Conservation (phyloP, 2,113 vertebrate species). For the Peromyscus leucopus region DNA sequence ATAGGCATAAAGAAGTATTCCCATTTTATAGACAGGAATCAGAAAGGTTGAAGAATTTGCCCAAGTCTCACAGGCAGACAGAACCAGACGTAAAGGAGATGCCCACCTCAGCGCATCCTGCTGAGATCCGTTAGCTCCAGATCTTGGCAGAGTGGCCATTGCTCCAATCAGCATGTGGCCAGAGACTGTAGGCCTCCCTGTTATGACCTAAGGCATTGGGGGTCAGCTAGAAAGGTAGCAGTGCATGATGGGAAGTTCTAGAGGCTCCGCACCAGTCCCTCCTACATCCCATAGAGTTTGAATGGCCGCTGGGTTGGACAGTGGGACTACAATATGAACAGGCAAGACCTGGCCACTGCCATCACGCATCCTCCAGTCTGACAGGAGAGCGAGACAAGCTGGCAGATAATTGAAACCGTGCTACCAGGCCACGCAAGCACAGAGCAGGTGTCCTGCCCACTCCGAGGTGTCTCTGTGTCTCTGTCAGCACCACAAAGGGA, state of each 20-base stretch:
- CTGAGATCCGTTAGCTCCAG: neutral
- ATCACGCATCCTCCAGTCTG: neutral
- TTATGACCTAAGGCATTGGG: neutral
- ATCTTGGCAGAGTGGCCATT: neutral
- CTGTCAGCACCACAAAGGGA: neutral
- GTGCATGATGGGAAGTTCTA: neutral
- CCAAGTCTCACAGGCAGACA: neutral
- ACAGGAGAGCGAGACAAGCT: neutral
- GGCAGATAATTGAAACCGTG: no score
- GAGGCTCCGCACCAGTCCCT: neutral
- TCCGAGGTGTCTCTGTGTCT: neutral
- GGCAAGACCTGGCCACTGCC: neutral
- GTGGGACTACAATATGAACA: neutral
- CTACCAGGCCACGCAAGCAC: neutral
- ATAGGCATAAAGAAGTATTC: neutral
- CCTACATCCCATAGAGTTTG: neutral
- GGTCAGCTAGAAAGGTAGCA: neutral
- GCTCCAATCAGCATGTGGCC: neutral
- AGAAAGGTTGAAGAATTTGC: neutral
- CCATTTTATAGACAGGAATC: neutral
- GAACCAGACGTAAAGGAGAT: neutral
- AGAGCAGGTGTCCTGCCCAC: neutral
- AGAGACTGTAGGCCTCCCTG: neutral
- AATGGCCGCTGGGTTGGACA: neutral
- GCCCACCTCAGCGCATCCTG: neutral